These are phyloP conservation scores for Potamarius usumacintae DNA, from an alignment of 2,113 vertebrate genomes.

Conservation along the genomic window DNA sequence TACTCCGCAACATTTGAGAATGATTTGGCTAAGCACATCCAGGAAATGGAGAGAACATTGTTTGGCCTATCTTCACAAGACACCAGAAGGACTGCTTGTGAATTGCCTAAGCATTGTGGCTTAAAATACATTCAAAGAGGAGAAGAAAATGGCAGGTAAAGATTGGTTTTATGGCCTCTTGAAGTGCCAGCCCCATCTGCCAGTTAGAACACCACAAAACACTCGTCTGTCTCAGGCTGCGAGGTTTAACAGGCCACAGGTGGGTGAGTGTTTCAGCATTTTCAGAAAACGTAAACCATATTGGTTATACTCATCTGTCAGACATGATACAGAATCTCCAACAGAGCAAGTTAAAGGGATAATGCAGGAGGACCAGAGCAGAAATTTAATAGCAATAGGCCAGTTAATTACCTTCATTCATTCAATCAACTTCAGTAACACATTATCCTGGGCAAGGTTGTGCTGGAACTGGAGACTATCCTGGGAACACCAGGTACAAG, in stretches of 20 bases:
- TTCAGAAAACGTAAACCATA: not conserved
- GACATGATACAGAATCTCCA: slow-evolving; percentile 1
- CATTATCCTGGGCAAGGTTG: not conserved
- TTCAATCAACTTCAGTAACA: slow-evolving; percentile 1
- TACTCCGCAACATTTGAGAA: slow-evolving; percentile 29
- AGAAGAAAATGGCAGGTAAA: slow-evolving; percentile 8
- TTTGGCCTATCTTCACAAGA: slow-evolving; percentile 23
- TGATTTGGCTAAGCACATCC: slow-evolving; percentile 29
- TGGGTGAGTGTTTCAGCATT: not conserved
- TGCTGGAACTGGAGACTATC: not conserved
- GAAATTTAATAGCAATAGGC: not conserved
- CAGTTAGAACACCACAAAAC: slow-evolving; percentile 24
- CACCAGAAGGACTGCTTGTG: slow-evolving; percentile 13
- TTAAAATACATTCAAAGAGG: not conserved
- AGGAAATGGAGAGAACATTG: slow-evolving; percentile 20
- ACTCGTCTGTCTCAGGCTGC: not conserved
- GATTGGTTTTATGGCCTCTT: not conserved
- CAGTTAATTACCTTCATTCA: not conserved
- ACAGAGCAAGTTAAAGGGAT: not conserved
- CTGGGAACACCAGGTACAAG: not conserved
- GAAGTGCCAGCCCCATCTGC: slow-evolving; percentile 15
- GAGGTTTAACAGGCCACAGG: slow-evolving; percentile 7
- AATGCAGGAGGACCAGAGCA: not conserved
- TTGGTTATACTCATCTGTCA: not conserved
- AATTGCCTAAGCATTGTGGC: slow-evolving; percentile 1